Base-by-base conservation (phyloP, 1,140 invertebrate genomes). In the Eumaeus atala region DNA sequence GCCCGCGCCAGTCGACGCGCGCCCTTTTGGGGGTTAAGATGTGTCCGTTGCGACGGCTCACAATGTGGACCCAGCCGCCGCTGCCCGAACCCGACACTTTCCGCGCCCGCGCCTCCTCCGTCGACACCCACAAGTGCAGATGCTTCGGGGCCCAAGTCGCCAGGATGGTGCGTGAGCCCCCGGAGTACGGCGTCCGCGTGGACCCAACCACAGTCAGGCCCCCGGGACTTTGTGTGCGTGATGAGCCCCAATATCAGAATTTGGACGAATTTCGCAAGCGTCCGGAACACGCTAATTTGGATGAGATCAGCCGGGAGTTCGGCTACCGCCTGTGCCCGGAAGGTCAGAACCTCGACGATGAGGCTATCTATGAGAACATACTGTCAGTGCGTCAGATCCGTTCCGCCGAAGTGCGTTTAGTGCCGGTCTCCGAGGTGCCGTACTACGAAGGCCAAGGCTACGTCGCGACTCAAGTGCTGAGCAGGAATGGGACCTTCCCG, bases 1-100 rank as follows among this genome's bases (percentile, higher is more conserved):
- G 72, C 65, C 78, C 72, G 77, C 71, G 74, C 68, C 82, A 86
- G 82, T 88, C 87, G 81, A 70, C 78, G 83, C 83, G 82, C 77
- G 80, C 84, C 76, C 87, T 84, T 73, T 87, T 87, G 78, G 86
- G 85, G 76, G 87, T 88, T 77, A 87, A 88, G 75, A 89, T 88
- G 77, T 80, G 87, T 81, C 87, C 78, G 74, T 71, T 74, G 76
- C 80, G 74, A 75, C 84, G 72, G 72, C 71, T 72, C 70, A 72
- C 74, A 52, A 83, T 80, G 76, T 83, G 77, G 79, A 78, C 76
- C 65, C 72, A 80, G 59, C 77, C 72, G 63, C 77, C 74, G 66
- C 76, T 74, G 59, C 87, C 85, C 70, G 76, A 75, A 60, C 81
- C 79, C 56, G 83, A 86, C 17, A 51, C 69, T 58, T 72, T 68